These are phyloP conservation scores for Clytia hemisphaerica DNA, from an alignment of 30 jellyfish, hydroid and myxozoan genomes.

Conservation along the genomic window DNA sequence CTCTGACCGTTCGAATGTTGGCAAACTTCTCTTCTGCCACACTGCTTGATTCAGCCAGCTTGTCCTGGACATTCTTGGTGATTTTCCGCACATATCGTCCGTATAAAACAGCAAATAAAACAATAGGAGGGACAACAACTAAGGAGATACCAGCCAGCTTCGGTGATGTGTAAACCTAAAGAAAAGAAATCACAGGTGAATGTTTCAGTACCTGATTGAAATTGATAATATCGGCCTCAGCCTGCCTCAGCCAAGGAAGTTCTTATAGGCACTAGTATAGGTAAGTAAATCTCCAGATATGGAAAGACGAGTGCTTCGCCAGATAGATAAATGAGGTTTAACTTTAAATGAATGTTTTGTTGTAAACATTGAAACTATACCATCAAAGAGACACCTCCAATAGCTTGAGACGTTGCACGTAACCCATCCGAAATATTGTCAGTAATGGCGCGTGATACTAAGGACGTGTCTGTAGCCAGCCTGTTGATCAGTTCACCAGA, in stretches of 20 bases:
- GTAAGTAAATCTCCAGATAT: not conserved
- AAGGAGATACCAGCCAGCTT: conserved; percentile 73
- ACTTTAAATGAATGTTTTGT: not conserved
- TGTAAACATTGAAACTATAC: conserved; percentile 29
- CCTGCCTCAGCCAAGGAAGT: too few species aligned
- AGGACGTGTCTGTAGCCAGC: conserved; percentile 81
- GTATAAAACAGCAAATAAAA: conserved; percentile 65
- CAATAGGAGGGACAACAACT: conserved; percentile 94
- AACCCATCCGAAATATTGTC: conserved; percentile 95
- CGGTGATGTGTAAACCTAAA: conserved; percentile 84
- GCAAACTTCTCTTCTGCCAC: conserved; percentile 97
- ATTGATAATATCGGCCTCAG: not conserved
- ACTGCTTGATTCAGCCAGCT: conserved; percentile 83
- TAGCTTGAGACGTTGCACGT: conserved; percentile 81
- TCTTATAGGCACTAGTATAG: not conserved
- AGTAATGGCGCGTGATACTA: conserved; percentile 92
- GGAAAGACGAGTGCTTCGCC: not conserved
- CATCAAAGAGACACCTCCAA: conserved; percentile 92
- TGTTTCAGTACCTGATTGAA: too few species aligned
- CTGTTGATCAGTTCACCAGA: conserved; percentile 97
- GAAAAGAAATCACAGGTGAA: conserved; percentile 5
- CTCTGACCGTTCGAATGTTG: conserved; percentile 79
- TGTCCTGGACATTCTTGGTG: conserved; percentile 83
- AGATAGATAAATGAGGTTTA: not conserved
- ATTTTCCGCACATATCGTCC: conserved; percentile 89